These are phyloP conservation scores for Hippoglossus stenolepis DNA, from an alignment of 2,113 vertebrate species.

Conservation along the genomic window DNA sequence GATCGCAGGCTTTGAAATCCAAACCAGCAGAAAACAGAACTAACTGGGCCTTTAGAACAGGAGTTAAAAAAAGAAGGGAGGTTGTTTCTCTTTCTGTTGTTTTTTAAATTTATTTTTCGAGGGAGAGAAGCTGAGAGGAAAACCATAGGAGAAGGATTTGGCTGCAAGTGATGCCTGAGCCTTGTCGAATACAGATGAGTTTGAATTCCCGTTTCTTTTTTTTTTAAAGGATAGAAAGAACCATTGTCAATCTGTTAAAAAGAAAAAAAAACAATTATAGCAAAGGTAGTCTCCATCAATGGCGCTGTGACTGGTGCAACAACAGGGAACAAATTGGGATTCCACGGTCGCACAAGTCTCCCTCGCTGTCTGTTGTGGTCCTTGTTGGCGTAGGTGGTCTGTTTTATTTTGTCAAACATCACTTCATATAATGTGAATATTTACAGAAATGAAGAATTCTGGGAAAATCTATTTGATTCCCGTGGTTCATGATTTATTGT, in stretches of 20 bases:
- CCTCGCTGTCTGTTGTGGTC: conserved; percentile 20
- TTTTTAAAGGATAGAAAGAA: conserved; percentile 20
- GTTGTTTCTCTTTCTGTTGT: conserved; percentile 1
- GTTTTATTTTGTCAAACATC: conserved; percentile 6
- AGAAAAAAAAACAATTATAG: conserved; percentile 39
- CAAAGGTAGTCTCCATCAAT: conserved; percentile 51
- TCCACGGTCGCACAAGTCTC: conserved; percentile 61
- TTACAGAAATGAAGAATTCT: background rate
- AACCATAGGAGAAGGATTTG: conserved; percentile 59
- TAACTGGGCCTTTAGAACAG: conserved; percentile 10
- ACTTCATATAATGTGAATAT: background rate
- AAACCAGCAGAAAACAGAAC: conserved; percentile 9
- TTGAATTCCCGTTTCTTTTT: conserved; percentile 38
- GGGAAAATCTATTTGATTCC: background rate
- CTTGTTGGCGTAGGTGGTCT: conserved; percentile 25
- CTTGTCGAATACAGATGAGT: conserved; percentile 68
- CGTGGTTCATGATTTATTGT: background rate
- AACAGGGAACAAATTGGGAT: conserved; percentile 71
- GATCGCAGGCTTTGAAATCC: conserved; percentile 28
- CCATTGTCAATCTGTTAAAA: conserved; percentile 13
- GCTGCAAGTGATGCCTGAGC: conserved; percentile 49
- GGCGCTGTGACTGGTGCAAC: conserved; percentile 53
- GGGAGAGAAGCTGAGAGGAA: conserved; percentile 41
- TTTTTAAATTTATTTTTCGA: conserved; percentile 35
- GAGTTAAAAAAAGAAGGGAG: conserved; percentile 2